phyloP scores from a whole-genome alignment of 2,113 vertebrate species.

The Carassius auratus region DNA sequence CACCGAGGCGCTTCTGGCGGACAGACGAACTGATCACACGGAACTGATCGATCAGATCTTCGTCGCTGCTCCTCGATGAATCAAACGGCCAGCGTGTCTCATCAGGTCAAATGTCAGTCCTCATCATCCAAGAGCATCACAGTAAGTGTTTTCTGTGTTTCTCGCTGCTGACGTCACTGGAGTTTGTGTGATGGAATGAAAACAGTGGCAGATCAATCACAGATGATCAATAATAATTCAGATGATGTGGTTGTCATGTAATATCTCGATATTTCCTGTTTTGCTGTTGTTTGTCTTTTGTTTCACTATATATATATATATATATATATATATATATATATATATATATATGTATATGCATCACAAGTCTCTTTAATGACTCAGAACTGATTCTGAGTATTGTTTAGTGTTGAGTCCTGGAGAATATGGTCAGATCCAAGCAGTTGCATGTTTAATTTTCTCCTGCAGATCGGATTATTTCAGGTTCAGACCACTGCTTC shows the following conservation, averaged over 20 bases:
- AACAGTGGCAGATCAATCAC: background rate
- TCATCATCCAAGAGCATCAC: constrained; percentile 69
- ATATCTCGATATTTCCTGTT: background rate
- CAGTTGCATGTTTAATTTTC: no score
- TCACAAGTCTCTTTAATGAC: no score
- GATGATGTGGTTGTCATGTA: background rate
- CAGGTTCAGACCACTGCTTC: no score
- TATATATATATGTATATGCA: no score
- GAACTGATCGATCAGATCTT: background rate
- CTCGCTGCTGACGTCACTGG: no score
- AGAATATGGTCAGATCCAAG: no score
- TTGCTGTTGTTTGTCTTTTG: background rate
- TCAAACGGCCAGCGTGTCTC: constrained; percentile 82
- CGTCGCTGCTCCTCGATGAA: constrained; percentile 68
- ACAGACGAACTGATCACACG: background rate
- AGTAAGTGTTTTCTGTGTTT: constrained; percentile 64
- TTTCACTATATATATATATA: background rate
- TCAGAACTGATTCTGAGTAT: no score
- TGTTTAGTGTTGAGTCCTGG: no score
- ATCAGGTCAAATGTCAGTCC: constrained; percentile 79
- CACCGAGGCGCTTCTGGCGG: no score
- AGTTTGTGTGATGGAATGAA: background rate
- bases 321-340: no score
- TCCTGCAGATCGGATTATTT: no score
- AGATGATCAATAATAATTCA: background rate